Conservation (phyloP, 2,797 vertebrate genomes). For the Rhodeus uyekii region DNA sequence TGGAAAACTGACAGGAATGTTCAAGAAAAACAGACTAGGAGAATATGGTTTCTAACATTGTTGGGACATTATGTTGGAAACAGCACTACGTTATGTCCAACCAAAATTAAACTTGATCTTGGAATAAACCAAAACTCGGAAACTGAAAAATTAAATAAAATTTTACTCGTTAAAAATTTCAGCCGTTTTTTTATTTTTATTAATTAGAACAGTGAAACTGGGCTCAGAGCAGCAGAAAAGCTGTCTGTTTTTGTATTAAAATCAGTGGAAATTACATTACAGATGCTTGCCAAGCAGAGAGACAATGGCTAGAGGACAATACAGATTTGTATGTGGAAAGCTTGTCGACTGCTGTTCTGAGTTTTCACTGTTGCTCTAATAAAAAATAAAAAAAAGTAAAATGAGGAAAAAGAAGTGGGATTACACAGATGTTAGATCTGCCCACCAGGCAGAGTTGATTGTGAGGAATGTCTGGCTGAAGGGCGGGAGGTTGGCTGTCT, state of each 20-base stretch:
- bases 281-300: slow-evolving; percentile 17
- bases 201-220: slow-evolving; percentile 5
- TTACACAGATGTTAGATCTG: slow-evolving; percentile 29
- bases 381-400: no score
- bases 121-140: neutral
- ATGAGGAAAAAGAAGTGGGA: slow-evolving; percentile 12
- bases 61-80: neutral
- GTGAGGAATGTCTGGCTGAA: slow-evolving; percentile 28
- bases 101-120: neutral
- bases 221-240: slow-evolving; percentile 24
- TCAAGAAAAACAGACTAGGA: neutral
- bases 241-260: neutral
- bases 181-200: no score
- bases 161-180: no score
- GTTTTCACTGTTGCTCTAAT: slow-evolving; percentile 12
- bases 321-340: slow-evolving; percentile 27
- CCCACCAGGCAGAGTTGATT: slow-evolving; percentile 31
- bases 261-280: slow-evolving; percentile 29
- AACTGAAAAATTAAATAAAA: neutral
- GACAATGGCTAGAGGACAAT: neutral
- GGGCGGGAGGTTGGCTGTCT: slow-evolving; percentile 43
- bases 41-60: no score
- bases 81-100: neutral
- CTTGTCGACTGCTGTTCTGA: slow-evolving; percentile 27
- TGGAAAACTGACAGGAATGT: neutral